Conservation (phyloP, 2,888 invertebrate genomes). For the Mactromeris polynyma region DNA sequence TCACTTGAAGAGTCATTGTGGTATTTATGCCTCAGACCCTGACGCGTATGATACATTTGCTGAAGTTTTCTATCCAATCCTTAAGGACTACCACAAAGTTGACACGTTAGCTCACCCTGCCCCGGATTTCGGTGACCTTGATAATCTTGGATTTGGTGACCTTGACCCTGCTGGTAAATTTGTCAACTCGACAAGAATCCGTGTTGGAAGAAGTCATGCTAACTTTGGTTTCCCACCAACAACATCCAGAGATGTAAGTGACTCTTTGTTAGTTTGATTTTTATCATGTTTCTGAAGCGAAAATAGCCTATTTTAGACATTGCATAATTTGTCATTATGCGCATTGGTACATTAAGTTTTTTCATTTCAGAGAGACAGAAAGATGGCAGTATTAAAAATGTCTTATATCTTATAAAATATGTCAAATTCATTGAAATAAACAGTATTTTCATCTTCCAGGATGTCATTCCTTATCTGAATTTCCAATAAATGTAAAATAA, state of each 20-base stretch:
- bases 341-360: too few species aligned
- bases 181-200: slow-evolving; percentile 89
- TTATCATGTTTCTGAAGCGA: too few species aligned
- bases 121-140: slow-evolving; percentile 95
- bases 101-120: slow-evolving; percentile 92
- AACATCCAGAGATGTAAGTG: slow-evolving; percentile 91
- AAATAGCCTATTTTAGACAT: too few species aligned
- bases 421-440: too few species aligned
- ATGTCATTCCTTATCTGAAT: too few species aligned
- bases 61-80: slow-evolving; percentile 79
- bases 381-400: too few species aligned
- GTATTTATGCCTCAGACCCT: slow-evolving; percentile 81
- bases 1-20: slow-evolving; percentile 95
- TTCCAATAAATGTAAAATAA: too few species aligned
- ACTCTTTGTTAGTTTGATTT: too few species aligned
- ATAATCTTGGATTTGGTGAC: slow-evolving; percentile 92
- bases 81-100: slow-evolving; percentile 88
- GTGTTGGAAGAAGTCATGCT: slow-evolving; percentile 83
- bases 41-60: slow-evolving; percentile 81
- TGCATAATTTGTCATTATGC: too few species aligned
- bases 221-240: slow-evolving; percentile 89
- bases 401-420: too few species aligned
- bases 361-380: too few species aligned
- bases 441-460: too few species aligned
- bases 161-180: slow-evolving; percentile 94